Evolutionary conservation across 1,140 invertebrate genomes (phyloP).

Genomic region (Drosophila serrata): DNA sequence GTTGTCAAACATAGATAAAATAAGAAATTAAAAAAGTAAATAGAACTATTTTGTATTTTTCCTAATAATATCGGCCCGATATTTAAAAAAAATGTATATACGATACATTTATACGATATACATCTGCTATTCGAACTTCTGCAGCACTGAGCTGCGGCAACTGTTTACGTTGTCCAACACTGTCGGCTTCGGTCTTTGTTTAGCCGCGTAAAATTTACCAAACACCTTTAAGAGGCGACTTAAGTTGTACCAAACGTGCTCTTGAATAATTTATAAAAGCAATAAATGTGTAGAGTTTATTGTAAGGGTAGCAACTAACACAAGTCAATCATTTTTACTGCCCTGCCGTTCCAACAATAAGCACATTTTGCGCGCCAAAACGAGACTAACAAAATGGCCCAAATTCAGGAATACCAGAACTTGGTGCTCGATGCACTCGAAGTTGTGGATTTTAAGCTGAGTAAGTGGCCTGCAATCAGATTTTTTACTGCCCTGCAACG

Average conservation of each 20-base stretch:
- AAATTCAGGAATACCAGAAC: conserved; percentile 86
- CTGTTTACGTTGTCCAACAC: conserved; percentile 53
- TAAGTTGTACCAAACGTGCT: conserved; percentile 32
- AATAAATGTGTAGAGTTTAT: background rate
- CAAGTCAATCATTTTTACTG: background rate
- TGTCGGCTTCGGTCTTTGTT: conserved; percentile 63
- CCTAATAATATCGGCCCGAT: too few species aligned
- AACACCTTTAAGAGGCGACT: conserved; percentile 14
- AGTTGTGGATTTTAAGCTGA: conserved; percentile 91
- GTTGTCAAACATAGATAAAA: background rate
- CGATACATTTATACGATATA: background rate
- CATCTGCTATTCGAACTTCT: background rate
- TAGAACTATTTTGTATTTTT: too few species aligned
- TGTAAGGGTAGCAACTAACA: background rate
- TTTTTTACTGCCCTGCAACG: background rate
- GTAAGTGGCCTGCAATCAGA: conserved; percentile 85
- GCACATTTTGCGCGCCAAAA: conserved; percentile 61
- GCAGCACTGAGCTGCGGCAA: conserved; percentile 11
- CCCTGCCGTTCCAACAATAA: conserved; percentile 22
- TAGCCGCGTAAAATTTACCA: conserved; percentile 66
- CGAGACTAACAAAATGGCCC: conserved; percentile 61
- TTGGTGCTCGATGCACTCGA: conserved; percentile 90
- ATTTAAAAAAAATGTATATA: too few species aligned
- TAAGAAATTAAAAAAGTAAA: background rate
- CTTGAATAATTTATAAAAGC: background rate